These are phyloP conservation scores for Yponomeuta sedellus DNA, from an alignment of 2,888 invertebrate genomes.

Conservation along the genomic window DNA sequence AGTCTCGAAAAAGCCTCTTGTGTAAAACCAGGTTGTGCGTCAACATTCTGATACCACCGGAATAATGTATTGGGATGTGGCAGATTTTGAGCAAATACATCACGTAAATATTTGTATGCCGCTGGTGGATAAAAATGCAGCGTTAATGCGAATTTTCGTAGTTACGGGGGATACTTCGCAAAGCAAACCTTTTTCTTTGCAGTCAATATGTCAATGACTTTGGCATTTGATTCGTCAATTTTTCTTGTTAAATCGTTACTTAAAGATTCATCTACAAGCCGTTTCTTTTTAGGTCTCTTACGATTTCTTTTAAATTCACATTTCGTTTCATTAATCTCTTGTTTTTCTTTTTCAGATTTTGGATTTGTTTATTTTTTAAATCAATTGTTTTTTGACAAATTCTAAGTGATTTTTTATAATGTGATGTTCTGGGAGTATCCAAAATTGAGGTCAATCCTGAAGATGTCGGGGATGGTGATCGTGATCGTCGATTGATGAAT, in stretches of 20 bases:
- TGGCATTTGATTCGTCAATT: background rate
- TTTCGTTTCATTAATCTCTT: background rate
- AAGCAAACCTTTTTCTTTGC: background rate
- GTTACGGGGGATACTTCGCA: background rate
- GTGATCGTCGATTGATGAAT: no score
- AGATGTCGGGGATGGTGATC: background rate
- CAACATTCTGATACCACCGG: constrained; percentile 20
- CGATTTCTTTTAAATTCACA: background rate
- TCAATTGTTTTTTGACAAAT: background rate
- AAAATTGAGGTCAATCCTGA: background rate
- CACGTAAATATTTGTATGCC: constrained; percentile 20
- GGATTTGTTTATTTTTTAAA: background rate
- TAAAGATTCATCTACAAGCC: background rate
- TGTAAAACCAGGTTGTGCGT: constrained; percentile 19
- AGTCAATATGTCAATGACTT: background rate
- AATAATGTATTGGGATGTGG: constrained; percentile 20
- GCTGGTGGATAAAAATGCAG: constrained; percentile 6
- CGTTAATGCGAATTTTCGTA: constrained; percentile 4
- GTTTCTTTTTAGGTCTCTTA: background rate
- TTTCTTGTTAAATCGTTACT: background rate
- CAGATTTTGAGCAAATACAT: constrained; percentile 15
- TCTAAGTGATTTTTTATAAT: background rate
- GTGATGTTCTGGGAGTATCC: constrained; percentile 1
- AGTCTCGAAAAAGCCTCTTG: constrained; percentile 19
- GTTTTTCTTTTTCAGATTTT: constrained; percentile 2